Base-by-base conservation (phyloP, 2,797 vertebrate genomes). In the Zalophus californianus region DNA sequence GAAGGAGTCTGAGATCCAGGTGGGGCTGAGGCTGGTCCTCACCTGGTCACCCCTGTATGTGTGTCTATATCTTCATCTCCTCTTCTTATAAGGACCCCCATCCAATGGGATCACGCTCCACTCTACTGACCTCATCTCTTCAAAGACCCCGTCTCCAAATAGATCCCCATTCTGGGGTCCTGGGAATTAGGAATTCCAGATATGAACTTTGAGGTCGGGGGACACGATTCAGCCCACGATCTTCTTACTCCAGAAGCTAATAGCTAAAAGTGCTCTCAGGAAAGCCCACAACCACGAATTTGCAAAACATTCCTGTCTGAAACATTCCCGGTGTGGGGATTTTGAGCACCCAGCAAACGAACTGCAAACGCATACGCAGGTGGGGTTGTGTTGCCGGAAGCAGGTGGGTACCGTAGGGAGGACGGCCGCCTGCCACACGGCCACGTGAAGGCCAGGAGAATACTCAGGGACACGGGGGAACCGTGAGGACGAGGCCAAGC, bases 401-500 rank as follows among this genome's bases (percentile, higher is more conserved):
- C 27, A 0, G 12, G 60, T 14, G 60, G 25, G 27, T 27, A 27
- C 25, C 60, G 29, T 5, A 12, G 1, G 25, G 25, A 2, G 60
- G 25, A 13, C 25, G 1, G 10, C 25, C 12, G 25, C 58, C 58
- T 11, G 7, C 25, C 60, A 3, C 25, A 13, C 60, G 1, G 60
- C 13, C 15, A 32, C 29, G 0, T n/a, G 29, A n/a, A n/a, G 7
- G 32, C 7, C 64, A 3, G 29, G 62, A 62, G 64, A 66, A 66
- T 3, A 4, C 7, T 66, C 8, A 66, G 64, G 32, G 9, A 18
- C 32, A 9, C 7, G 3, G 32, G 32, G 32, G 15, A 18, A n/a
- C 0, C 7, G 3, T 3, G 3, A n/a, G 64, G 7, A 66, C 0
- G 32, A 14, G 64, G 14, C 29, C 13, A 14, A 16, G 7, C 14